These are phyloP conservation scores for Aurelia aurita complex sp. Pacific DNA, from an alignment of 30 jellyfish, hydroid and myxozoan species.

Conservation along the genomic window DNA sequence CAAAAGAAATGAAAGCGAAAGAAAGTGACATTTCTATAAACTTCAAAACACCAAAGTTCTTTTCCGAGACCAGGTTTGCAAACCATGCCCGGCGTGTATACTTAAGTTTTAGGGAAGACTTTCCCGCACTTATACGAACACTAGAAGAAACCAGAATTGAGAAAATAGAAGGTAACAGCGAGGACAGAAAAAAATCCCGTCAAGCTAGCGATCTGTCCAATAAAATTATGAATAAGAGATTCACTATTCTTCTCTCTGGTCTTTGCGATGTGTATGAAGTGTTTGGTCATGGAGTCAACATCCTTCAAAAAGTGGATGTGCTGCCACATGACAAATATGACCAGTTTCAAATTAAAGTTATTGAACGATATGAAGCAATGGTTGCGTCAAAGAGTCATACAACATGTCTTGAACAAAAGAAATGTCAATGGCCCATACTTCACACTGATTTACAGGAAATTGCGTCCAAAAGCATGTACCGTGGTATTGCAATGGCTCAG, in stretches of 20 bases:
- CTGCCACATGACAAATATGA: conserved; percentile 17
- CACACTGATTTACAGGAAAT: conserved; percentile 6
- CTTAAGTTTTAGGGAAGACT: conserved; percentile 6
- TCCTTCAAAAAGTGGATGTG: conserved; percentile 21
- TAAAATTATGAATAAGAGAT: conserved; percentile 7
- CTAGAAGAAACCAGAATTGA: conserved; percentile 18
- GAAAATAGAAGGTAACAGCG: conserved; percentile 1
- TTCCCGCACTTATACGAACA: conserved; percentile 17
- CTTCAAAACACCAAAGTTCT: no score
- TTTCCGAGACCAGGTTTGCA: conserved; percentile 27
- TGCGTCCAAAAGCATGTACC: background rate
- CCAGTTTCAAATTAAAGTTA: background rate
- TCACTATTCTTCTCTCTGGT: conserved; percentile 13
- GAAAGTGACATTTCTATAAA: background rate
- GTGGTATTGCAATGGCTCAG: conserved; percentile 16
- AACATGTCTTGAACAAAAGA: background rate
- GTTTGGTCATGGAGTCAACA: conserved; percentile 41
- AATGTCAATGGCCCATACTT: conserved; percentile 33
- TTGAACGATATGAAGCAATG: background rate
- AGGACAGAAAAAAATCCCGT: conserved; percentile 13
- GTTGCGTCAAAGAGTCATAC: background rate
- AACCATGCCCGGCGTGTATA: background rate
- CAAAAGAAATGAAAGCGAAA: conserved; percentile 3
- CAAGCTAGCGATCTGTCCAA: conserved; percentile 19
- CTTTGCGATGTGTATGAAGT: conserved; percentile 37